These are phyloP conservation scores for Leptobrachium ailaonicum DNA, from an alignment of 2,113 vertebrate species.

Conservation along the genomic window DNA sequence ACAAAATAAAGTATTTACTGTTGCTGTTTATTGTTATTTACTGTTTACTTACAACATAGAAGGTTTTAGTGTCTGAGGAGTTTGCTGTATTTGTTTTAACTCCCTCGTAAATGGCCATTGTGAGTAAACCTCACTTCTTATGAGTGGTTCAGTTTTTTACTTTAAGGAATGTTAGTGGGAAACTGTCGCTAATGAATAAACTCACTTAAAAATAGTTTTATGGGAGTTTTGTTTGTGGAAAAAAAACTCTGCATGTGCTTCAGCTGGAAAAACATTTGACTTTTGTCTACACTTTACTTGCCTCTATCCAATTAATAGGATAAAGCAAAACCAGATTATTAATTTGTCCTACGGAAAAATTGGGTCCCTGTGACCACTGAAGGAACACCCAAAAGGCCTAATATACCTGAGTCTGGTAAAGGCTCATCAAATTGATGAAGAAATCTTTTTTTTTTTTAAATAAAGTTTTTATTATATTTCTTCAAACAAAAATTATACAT, in stretches of 20 bases:
- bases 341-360: slow-evolving; percentile 31
- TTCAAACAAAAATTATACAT: too few relatives aligned
- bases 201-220: slow-evolving; percentile 15
- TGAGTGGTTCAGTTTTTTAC: slow-evolving; percentile 1
- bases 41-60: too few relatives aligned
- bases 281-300: slow-evolving; percentile 20
- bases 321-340: slow-evolving; percentile 5
- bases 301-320: slow-evolving; percentile 17
- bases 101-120: neutral
- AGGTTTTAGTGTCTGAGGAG: too few relatives aligned
- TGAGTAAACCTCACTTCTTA: slow-evolving; percentile 7
- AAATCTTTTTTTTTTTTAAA: too few relatives aligned
- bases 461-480: too few relatives aligned
- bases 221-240: slow-evolving; percentile 28
- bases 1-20: too few relatives aligned
- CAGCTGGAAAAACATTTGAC: slow-evolving; percentile 30
- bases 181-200: slow-evolving; percentile 2
- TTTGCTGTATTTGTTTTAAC: neutral
- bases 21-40: too few relatives aligned
- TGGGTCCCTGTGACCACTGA: too few relatives aligned
- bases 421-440: too few relatives aligned
- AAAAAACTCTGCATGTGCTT: slow-evolving; percentile 23
- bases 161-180: slow-evolving; percentile 11
- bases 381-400: too few relatives aligned
- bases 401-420: too few relatives aligned